Conservation (phyloP, 2,888 invertebrate species). For the Drosophila demipolita region DNA sequence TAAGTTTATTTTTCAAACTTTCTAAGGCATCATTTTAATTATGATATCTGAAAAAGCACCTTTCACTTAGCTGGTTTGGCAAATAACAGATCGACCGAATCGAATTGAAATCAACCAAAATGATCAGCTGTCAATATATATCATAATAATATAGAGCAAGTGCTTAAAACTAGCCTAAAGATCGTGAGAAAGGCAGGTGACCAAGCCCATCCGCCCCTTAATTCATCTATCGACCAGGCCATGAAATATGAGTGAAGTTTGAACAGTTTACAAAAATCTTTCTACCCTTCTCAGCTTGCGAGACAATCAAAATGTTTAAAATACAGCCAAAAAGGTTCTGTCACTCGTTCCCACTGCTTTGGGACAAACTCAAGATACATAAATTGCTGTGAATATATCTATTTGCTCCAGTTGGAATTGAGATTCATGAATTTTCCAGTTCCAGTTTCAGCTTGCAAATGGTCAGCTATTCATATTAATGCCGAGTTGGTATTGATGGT, state of each 20-base stretch:
- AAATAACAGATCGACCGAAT: slow-evolving; percentile 17
- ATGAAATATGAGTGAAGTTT: slow-evolving; percentile 54
- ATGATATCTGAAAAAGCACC: slow-evolving; percentile 22
- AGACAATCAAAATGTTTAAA: slow-evolving; percentile 42
- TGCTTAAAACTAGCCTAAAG: slow-evolving; percentile 43
- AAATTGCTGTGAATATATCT: slow-evolving; percentile 58
- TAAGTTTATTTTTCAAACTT: slow-evolving; percentile 37
- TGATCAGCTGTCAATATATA: slow-evolving; percentile 59
- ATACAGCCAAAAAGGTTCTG: slow-evolving; percentile 29
- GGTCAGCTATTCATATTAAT: slow-evolving; percentile 42
- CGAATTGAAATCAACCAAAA: slow-evolving; percentile 52
- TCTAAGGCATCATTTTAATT: slow-evolving; percentile 29
- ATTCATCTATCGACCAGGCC: slow-evolving; percentile 28
- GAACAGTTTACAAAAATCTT: slow-evolving; percentile 15
- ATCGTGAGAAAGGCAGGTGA: slow-evolving; percentile 62
- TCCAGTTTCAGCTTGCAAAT: slow-evolving; percentile 25
- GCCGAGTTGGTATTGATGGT: slow-evolving; percentile 13
- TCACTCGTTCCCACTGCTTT: slow-evolving; percentile 44
- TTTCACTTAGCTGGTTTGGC: slow-evolving; percentile 38
- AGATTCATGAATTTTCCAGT: slow-evolving; percentile 25
- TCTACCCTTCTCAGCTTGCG: not conserved
- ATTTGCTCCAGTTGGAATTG: slow-evolving; percentile 37
- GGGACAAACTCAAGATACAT: slow-evolving; percentile 54
- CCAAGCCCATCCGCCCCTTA: slow-evolving; percentile 11
- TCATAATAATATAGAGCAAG: slow-evolving; percentile 57